Base-by-base conservation (phyloP, 2,888 invertebrate genomes). In the Tinea semifulvella region DNA sequence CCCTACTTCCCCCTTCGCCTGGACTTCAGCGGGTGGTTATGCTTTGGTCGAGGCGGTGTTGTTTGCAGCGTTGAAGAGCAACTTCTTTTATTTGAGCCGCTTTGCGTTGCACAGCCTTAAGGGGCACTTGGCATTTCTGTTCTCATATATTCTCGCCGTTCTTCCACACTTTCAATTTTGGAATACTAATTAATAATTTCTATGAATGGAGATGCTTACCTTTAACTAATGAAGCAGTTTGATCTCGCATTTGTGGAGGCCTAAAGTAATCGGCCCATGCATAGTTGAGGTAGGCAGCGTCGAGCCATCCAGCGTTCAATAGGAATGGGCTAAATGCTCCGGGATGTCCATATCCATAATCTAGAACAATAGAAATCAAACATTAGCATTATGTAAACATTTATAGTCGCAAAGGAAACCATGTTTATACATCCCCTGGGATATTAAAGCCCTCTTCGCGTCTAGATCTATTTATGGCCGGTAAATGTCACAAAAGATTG, bases 251-350 rank as follows among this genome's bases (percentile, higher is more conserved):
- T 43, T 79, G 80, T 3, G 83, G 84, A 47, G 81, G 80, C 57
- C 84, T 75, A 67, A 91, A 88, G 64, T 90, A 91, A 60, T 91
- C 91, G 1, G 81, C 84, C 77, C 87, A 88, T 38, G 89, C 87
- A 65, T 92, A 92, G 56, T 88, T 87, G 71, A 92, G 85, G 66
- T 92, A 92, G 3, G 91, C 89, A 1, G 91, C 89, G 61, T 95
- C 94, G 54, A 94, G 71, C 91, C 94, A 93, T 25, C 90, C 89
- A 0, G 92, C 90, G 60, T 91, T 91, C 46, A 94, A 72, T 49
- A 94, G 81, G 68, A 92, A 90, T 2, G 90, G 91, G 57, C 88
- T 89, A 65, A 91, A 90, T 16, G 86, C 86, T 28, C 88, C 89
- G 2, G 90, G 89, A 66, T 91, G 89, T 22, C 89, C 90, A 61